These are phyloP conservation scores for human (Homo sapiens) DNA, from an alignment of 2,113 vertebrate genomes.

Conservation along the genomic window DNA sequence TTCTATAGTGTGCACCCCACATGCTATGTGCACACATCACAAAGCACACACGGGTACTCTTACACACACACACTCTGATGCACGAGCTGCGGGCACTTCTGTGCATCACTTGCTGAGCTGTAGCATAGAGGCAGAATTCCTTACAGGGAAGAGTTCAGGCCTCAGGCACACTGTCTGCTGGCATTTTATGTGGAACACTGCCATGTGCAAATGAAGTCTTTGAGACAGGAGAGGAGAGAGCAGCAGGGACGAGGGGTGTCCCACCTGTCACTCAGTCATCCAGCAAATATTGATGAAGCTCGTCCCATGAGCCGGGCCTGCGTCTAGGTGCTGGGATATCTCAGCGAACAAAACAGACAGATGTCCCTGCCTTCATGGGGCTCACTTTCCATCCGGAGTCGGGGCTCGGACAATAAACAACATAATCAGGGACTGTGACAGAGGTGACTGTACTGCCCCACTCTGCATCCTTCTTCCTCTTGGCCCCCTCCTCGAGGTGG, in stretches of 20 bases:
- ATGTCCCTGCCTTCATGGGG: too few species aligned
- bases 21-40: not conserved
- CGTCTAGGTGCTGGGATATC: not conserved
- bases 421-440: not conserved
- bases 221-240: not conserved
- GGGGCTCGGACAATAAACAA: not conserved
- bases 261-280: rapidly evolving
- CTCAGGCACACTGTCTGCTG: not conserved
- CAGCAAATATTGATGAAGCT: not conserved
- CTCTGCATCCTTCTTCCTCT: not conserved
- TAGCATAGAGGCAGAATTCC: too few species aligned
- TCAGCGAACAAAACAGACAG: rapidly evolving
- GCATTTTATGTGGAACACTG: too few species aligned
- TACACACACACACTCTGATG: too few species aligned
- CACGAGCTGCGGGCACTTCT: not conserved
- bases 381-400: not conserved
- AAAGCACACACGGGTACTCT: not conserved
- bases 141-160: not conserved
- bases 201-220: not conserved
- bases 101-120: rapidly evolving
- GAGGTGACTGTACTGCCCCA: not conserved
- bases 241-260: too few species aligned
- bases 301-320: not conserved
- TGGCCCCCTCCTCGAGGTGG: not conserved
- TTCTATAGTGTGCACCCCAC: not conserved